Percentiles rank a stretch among this genome's conserved stretches.
These are phyloP conservation scores for Sabatieria punctata DNA, from an alignment of 2,888 invertebrate genomes.

Conservation along the genomic window DNA sequence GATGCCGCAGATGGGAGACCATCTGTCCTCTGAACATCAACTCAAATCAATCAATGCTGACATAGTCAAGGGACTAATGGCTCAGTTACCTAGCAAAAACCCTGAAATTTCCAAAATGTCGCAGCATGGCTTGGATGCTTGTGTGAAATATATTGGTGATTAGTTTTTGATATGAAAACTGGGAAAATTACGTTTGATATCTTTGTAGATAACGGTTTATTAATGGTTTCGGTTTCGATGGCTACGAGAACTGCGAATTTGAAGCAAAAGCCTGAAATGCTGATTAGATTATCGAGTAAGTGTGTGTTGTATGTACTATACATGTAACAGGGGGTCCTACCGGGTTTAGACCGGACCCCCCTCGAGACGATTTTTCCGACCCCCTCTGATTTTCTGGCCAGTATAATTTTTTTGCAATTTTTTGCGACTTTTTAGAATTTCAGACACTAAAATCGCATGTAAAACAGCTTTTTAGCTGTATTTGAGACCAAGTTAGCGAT, in stretches of 20 bases:
- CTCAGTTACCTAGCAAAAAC: conserved; percentile 11
- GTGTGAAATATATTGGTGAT: neutral
- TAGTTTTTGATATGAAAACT: neutral
- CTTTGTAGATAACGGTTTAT: conserved; percentile 5
- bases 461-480: too few relatives aligned
- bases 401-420: too few relatives aligned
- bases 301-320: neutral
- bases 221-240: conserved; percentile 6
- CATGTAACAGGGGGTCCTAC: too few relatives aligned
- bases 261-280: conserved; percentile 10
- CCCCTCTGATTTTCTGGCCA: too few relatives aligned
- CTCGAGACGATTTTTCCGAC: too few relatives aligned
- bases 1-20: neutral
- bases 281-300: conserved; percentile 1
- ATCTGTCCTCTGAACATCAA: too few relatives aligned
- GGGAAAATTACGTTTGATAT: neutral
- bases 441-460: too few relatives aligned
- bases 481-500: too few relatives aligned
- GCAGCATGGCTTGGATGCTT: neutral
- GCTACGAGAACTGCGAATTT: conserved; percentile 6
- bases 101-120: conserved; percentile 4
- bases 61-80: conserved; percentile 5
- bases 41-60: conserved; percentile 6
- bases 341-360: too few relatives aligned
- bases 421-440: too few relatives aligned